Percentiles rank a stretch among this genome's conserved stretches.
phyloP scores from a whole-genome alignment of 2,797 vertebrate species.

The Smutsia gigantea region DNA sequence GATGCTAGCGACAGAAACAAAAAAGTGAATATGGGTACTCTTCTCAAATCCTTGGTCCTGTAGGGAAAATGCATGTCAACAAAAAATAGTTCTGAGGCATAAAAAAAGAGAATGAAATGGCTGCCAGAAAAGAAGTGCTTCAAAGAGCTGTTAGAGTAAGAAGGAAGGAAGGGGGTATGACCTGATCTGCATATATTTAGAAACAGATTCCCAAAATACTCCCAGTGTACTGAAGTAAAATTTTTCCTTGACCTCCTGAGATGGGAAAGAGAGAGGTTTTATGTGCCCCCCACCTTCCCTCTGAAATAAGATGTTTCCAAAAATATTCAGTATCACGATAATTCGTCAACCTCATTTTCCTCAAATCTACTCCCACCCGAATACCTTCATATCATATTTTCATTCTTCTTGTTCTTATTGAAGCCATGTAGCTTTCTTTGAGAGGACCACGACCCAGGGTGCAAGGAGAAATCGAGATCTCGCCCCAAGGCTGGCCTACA shows the following conservation, averaged over 20 bases:
- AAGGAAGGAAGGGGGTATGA: neutral
- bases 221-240: neutral
- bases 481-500: slow-evolving; percentile 30
- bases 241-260: slow-evolving; percentile 20
- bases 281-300: neutral
- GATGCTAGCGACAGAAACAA: neutral
- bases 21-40: neutral
- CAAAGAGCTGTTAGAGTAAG: neutral
- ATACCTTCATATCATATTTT: neutral
- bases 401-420: neutral
- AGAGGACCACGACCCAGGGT: slow-evolving; percentile 5
- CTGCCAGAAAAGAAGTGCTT: neutral
- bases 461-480: slow-evolving; percentile 54
- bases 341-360: neutral
- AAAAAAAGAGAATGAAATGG: neutral
- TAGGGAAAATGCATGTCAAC: neutral
- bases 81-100: neutral
- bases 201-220: neutral
- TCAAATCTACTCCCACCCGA: neutral
- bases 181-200: neutral
- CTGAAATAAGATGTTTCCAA: neutral
- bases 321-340: neutral
- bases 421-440: neutral
- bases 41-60: neutral
- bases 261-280: neutral